These are phyloP conservation scores for Lacerta bilineata DNA, from an alignment of 2,797 vertebrate genomes.

Conservation along the genomic window DNA sequence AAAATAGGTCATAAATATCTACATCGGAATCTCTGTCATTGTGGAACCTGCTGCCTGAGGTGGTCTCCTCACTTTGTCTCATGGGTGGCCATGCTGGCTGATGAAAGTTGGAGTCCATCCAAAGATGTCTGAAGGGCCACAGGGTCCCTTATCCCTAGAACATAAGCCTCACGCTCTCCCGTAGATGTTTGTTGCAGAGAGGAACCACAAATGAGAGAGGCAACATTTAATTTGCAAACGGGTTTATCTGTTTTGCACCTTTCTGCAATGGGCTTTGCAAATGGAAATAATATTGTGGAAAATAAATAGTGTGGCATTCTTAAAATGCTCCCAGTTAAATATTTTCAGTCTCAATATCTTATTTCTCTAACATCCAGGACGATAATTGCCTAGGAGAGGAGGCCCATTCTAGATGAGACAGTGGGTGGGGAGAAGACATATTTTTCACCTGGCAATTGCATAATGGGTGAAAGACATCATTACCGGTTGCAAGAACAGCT, in stretches of 20 bases:
- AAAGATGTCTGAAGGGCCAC: no score
- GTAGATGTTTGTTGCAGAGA: neutral
- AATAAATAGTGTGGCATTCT: slow-evolving; percentile 30
- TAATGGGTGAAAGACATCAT: slow-evolving; percentile 54
- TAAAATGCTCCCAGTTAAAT: slow-evolving; percentile 51
- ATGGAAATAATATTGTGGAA: slow-evolving; percentile 38
- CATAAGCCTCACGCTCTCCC: neutral
- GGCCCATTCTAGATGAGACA: slow-evolving; percentile 36
- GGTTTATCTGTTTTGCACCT: neutral
- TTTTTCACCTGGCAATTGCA: slow-evolving; percentile 14
- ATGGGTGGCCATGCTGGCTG: no score
- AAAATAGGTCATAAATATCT: no score
- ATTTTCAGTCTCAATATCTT: slow-evolving; percentile 16
- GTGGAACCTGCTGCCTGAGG: no score
- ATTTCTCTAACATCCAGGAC: slow-evolving; percentile 33
- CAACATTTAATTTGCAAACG: neutral
- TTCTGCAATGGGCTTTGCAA: neutral
- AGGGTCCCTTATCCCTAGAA: no score
- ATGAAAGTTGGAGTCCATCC: no score
- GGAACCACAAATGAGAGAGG: neutral
- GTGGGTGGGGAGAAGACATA: neutral
- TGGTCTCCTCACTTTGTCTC: no score
- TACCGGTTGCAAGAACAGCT: slow-evolving; percentile 45
- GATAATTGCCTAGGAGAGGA: slow-evolving; percentile 40
- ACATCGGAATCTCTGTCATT: no score